A percentile compares a stretch with the other conserved stretches of the same genome.
Conservation (phyloP, 2,888 invertebrate genomes). For the Chorisops tibialis region DNA sequence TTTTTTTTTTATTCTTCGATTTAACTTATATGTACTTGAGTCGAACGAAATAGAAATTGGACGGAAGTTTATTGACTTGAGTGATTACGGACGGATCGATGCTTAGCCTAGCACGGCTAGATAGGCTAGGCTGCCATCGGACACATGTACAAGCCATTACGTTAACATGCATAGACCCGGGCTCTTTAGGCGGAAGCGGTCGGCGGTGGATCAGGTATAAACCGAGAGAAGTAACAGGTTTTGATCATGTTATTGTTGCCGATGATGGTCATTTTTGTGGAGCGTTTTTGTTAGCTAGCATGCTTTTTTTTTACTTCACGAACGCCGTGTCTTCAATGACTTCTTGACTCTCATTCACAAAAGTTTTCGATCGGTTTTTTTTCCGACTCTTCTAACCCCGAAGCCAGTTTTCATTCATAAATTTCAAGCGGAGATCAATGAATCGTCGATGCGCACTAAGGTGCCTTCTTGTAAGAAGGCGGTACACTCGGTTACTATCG, state of each 20-base stretch:
- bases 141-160: conserved; percentile 3
- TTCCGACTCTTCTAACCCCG: neutral
- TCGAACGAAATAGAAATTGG: conserved; percentile 18
- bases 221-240: conserved; percentile 9
- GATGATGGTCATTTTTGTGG: conserved; percentile 20
- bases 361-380: neutral
- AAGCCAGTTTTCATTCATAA: conserved; percentile 19
- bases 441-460: conserved; percentile 11
- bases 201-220: neutral
- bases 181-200: conserved; percentile 16
- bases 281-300: conserved; percentile 13
- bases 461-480: neutral
- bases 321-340: conserved; percentile 15
- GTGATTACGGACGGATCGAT: conserved; percentile 23
- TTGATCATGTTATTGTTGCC: conserved; percentile 24
- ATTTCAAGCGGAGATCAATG: conserved; percentile 19
- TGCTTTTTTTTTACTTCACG: neutral
- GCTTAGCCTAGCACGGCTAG: conserved; percentile 8
- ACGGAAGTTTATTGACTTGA: conserved; percentile 27
- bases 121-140: neutral
- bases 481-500: neutral
- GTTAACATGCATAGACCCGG: conserved; percentile 16
- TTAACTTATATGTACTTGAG: neutral
- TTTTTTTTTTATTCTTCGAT: neutral
- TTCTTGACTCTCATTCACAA: conserved; percentile 15